A percentile compares a stretch with the other conserved stretches of the same genome.
Evolutionary conservation across 2,797 vertebrate genomes (phyloP).

Genomic region (Diceros bicornis): DNA sequence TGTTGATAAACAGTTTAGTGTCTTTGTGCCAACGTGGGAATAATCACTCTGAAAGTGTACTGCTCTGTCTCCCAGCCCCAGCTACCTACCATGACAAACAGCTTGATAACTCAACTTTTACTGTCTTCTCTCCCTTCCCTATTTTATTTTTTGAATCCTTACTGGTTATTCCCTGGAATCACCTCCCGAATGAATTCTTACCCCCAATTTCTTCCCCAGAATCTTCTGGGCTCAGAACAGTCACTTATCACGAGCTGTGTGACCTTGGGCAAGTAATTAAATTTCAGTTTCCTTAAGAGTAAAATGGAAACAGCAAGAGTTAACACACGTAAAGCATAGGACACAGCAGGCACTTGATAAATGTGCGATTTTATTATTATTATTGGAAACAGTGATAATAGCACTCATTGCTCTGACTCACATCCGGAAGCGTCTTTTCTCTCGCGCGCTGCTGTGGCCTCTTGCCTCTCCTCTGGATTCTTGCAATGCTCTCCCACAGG

Average conservation of each 20-base stretch:
- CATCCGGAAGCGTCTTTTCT: not conserved
- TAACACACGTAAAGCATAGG: not conserved
- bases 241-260: not conserved
- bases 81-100: not conserved
- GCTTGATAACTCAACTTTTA: not conserved
- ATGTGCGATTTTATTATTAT: not conserved
- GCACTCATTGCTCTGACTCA: not conserved
- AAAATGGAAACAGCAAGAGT: slow-evolving; percentile 1
- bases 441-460: not conserved
- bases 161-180: not conserved
- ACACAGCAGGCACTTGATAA: not conserved
- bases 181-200: not conserved
- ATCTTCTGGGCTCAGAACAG: not conserved
- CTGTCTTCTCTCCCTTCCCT: not conserved
- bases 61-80: not conserved
- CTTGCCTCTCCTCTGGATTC: not conserved
- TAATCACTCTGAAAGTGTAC: not conserved
- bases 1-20: rapidly evolving
- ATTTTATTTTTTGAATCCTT: not conserved
- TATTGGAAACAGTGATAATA: not conserved
- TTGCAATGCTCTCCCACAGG: not conserved
- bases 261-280: not conserved
- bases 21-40: not conserved
- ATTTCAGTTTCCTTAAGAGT: not conserved
- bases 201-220: not conserved